Percentiles rank a stretch among this genome's conserved stretches.
These are phyloP conservation scores for Platichthys flesus DNA, from an alignment of 2,113 vertebrate genomes.

Conservation along the genomic window DNA sequence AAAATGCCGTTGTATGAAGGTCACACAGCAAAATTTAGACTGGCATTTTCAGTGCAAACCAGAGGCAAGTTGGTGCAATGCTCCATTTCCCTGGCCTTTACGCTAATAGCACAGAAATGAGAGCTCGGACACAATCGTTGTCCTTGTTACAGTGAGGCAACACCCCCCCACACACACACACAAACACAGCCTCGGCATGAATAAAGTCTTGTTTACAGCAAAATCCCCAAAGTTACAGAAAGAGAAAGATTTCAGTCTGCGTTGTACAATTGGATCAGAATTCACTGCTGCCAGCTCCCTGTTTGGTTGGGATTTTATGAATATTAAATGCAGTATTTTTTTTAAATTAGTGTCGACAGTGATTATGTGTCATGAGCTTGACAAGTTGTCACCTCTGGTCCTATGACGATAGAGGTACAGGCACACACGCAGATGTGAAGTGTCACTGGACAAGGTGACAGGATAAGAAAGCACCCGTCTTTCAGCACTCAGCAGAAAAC, in stretches of 20 bases:
- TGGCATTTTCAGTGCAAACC: neutral
- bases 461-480: constrained; percentile 36
- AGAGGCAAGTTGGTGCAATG: neutral
- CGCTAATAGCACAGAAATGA: constrained; percentile 28
- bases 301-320: neutral
- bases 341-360: neutral
- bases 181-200: constrained; percentile 36
- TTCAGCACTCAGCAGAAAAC: constrained; percentile 27
- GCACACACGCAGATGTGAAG: neutral
- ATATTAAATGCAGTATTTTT: neutral
- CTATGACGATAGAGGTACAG: constrained; percentile 16
- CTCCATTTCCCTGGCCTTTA: constrained; percentile 9
- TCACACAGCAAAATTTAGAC: no score
- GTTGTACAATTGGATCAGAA: constrained; percentile 2
- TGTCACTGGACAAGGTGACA: constrained; percentile 37
- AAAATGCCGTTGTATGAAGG: neutral
- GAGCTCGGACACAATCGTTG: constrained; percentile 41
- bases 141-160: constrained; percentile 54
- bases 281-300: constrained; percentile 5
- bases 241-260: constrained; percentile 11
- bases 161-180: constrained; percentile 41
- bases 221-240: constrained; percentile 47
- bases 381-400: constrained; percentile 20
- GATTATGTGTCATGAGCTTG: neutral
- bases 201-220: constrained; percentile 60